phyloP scores from a whole-genome alignment of 1,140 invertebrate species.

The Penaeus chinensis region DNA sequence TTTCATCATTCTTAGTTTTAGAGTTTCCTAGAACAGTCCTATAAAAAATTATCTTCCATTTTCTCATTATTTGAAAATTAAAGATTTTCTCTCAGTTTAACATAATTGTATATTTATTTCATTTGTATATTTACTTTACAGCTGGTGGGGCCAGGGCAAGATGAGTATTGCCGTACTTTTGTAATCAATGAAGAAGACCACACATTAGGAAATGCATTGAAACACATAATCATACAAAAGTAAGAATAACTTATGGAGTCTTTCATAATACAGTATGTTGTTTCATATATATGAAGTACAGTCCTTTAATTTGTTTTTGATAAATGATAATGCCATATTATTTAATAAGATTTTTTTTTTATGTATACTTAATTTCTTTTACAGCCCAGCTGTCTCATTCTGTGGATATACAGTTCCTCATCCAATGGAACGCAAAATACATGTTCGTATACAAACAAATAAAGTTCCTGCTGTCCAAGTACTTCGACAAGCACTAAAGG shows the following conservation, averaged over 20 bases:
- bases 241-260: background rate
- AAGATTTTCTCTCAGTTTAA: too few relatives aligned
- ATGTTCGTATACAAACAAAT: conserved; percentile 53
- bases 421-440: conserved; percentile 61
- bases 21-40: too few relatives aligned
- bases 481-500: conserved; percentile 43
- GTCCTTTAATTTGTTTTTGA: background rate
- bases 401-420: conserved; percentile 62
- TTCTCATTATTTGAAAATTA: too few relatives aligned
- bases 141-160: conserved; percentile 51
- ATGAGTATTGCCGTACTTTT: conserved; percentile 56
- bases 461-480: conserved; percentile 43
- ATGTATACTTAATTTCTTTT: conserved; percentile 13
- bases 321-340: background rate
- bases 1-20: too few relatives aligned
- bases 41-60: too few relatives aligned
- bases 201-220: conserved; percentile 59
- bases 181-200: conserved; percentile 61
- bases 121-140: conserved; percentile 31
- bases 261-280: conserved; percentile 21
- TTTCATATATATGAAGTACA: background rate
- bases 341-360: background rate
- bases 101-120: background rate
- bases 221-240: conserved; percentile 57
- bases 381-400: conserved; percentile 53